These are phyloP conservation scores for Montipora efflorescens DNA, from an alignment of 64 coral and sea anemone species.

Conservation along the genomic window DNA sequence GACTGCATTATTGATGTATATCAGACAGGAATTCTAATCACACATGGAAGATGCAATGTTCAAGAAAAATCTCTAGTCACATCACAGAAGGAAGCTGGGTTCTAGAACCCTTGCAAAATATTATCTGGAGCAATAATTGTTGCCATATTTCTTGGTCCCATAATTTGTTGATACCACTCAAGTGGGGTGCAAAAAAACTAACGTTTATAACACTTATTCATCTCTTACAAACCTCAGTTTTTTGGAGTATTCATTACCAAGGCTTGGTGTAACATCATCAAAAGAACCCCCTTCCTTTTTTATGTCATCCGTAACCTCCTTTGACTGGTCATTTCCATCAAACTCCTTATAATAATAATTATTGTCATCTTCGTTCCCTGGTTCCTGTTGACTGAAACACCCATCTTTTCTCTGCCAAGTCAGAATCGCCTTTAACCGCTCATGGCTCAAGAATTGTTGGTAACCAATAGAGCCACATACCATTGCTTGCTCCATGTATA, in stretches of 20 bases:
- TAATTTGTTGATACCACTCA: no score
- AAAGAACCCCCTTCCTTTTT: not conserved
- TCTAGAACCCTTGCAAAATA: not conserved
- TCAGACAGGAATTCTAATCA: no score
- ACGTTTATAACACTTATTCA: no score
- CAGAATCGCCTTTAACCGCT: constrained; percentile 73
- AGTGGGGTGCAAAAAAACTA: no score
- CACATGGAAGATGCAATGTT: no score
- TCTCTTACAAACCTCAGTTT: not conserved
- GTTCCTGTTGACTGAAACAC: constrained; percentile 74
- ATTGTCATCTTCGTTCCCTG: not conserved
- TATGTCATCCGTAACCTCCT: not conserved
- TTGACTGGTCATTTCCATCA: not conserved
- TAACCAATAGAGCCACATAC: constrained; percentile 93
- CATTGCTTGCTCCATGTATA: constrained; percentile 98
- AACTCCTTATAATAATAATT: not conserved
- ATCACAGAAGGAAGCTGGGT: not conserved
- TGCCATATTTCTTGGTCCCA: no score
- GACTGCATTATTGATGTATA: no score
- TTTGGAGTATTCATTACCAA: not conserved
- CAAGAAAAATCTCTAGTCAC: not conserved
- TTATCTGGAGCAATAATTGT: not conserved
- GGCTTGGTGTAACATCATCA: not conserved
- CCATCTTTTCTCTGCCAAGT: constrained; percentile 89
- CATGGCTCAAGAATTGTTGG: constrained; percentile 72